phyloP scores from a whole-genome alignment of 2,113 vertebrate species.

The Hippocampus mohnikei region DNA sequence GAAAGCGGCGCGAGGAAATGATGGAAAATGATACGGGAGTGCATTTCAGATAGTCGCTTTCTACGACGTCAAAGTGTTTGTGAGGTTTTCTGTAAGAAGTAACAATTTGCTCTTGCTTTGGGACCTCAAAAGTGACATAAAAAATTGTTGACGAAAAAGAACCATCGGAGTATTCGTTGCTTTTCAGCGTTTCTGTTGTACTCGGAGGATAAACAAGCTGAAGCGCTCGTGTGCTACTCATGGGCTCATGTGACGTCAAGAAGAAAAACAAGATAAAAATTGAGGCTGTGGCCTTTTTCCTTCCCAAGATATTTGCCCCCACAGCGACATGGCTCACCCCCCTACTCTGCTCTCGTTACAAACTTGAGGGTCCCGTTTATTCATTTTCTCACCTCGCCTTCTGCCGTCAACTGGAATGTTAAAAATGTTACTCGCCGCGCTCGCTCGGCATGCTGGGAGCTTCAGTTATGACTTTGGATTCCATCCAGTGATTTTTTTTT shows the following conservation, averaged over 20 bases:
- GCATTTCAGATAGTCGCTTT: background rate
- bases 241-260: constrained; percentile 30
- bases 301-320: background rate
- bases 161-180: background rate
- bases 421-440: constrained; percentile 9
- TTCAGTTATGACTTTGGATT: constrained; percentile 57
- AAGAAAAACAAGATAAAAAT: background rate
- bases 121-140: background rate
- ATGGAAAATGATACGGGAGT: background rate
- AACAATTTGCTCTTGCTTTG: background rate
- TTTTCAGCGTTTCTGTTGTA: too few species aligned
- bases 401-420: constrained; percentile 58
- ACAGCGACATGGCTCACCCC: constrained; percentile 41
- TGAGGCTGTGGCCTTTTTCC: background rate
- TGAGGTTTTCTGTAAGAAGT: background rate
- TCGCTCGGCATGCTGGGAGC: constrained; percentile 49
- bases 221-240: background rate
- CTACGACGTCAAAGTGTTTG: background rate
- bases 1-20: too few species aligned
- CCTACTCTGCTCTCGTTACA: constrained; percentile 40
- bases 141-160: background rate
- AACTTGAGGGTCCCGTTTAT: background rate
- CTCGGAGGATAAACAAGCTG: background rate
- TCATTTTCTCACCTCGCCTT: constrained; percentile 23
- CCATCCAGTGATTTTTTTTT: constrained; percentile 50